These are phyloP conservation scores for Xiphydria camelus DNA, from an alignment of 2,888 invertebrate genomes.

Conservation along the genomic window DNA sequence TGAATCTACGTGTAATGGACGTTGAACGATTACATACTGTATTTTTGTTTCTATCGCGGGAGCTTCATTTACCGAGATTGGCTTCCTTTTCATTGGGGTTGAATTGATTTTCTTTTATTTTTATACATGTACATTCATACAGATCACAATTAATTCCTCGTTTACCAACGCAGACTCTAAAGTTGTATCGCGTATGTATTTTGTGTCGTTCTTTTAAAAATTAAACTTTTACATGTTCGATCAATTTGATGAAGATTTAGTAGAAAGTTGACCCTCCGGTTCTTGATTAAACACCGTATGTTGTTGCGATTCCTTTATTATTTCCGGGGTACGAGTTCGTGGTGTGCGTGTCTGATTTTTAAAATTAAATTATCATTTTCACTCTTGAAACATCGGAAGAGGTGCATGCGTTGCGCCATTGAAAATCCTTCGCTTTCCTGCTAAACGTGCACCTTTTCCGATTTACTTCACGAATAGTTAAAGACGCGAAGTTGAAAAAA, in stretches of 20 bases:
- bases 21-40: constrained; percentile 16
- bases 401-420: too few species aligned
- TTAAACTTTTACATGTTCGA: background rate
- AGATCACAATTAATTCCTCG: background rate
- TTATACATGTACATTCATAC: constrained; percentile 5
- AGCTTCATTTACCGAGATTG: constrained; percentile 11
- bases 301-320: background rate
- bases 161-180: too few species aligned
- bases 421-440: too few species aligned
- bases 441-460: constrained; percentile 19
- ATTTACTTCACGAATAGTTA: constrained; percentile 20
- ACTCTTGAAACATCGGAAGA: too few species aligned
- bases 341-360: constrained; percentile 8
- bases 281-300: background rate
- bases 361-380: constrained; percentile 23
- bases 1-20: constrained; percentile 22
- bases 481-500: too few species aligned
- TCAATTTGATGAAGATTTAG: background rate
- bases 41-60: background rate
- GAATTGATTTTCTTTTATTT: constrained; percentile 2
- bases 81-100: constrained; percentile 6
- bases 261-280: background rate
- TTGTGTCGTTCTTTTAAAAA: too few species aligned
- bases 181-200: too few species aligned
- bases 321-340: background rate